Conservation (phyloP, 2,113 vertebrate genomes). For the Fulmarus glacialis region DNA sequence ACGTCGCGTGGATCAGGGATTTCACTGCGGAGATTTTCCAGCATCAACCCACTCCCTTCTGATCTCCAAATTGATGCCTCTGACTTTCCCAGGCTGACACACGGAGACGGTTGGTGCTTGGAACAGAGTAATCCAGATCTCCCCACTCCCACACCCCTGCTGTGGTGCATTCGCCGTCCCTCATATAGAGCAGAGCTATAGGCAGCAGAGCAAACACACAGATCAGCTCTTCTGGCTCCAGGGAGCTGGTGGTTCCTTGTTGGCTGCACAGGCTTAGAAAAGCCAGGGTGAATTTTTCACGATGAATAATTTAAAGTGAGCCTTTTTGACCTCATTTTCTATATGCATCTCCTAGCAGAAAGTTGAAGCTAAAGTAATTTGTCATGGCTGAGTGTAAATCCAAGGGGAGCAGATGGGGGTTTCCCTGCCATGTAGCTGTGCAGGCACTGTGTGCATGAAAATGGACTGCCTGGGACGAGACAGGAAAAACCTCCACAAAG, state of each 20-base stretch:
- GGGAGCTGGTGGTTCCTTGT: conserved; percentile 22
- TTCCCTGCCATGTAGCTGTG: conserved; percentile 22
- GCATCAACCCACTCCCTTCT: background rate
- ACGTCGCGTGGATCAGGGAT: accelerated
- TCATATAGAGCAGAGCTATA: background rate
- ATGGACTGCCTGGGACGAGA: background rate
- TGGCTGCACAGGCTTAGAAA: conserved; percentile 30
- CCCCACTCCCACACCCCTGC: conserved; percentile 49
- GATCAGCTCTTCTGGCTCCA: background rate
- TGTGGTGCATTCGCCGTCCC: background rate
- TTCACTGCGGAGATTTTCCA: background rate
- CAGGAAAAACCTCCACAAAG: background rate
- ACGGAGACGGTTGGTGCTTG: conserved; percentile 18
- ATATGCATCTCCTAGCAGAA: conserved; percentile 50
- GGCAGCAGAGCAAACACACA: background rate
- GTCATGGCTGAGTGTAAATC: conserved; percentile 40
- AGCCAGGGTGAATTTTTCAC: background rate
- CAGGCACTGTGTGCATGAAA: conserved; percentile 4
- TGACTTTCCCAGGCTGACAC: background rate
- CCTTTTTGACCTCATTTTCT: conserved; percentile 67
- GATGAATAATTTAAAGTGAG: conserved; percentile 64
- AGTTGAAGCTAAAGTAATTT: conserved; percentile 59
- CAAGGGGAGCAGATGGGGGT: conserved; percentile 65
- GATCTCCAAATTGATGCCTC: background rate
- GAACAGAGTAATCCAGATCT: conserved; percentile 55